These are phyloP conservation scores for Cyanistes caeruleus DNA, from an alignment of 2,113 vertebrate genomes.

Conservation along the genomic window DNA sequence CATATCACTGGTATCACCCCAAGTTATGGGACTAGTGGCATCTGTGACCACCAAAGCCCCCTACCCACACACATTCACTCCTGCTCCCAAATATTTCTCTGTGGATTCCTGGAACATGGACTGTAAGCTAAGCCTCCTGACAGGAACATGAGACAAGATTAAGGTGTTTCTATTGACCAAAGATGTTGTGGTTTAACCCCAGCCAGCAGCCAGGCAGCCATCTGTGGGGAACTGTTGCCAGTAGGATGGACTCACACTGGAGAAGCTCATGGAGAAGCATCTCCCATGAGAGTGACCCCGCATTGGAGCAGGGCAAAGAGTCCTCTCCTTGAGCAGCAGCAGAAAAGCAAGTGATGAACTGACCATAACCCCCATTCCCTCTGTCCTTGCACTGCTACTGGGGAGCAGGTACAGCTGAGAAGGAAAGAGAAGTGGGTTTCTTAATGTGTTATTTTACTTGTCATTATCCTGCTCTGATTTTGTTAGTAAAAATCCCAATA, in stretches of 20 bases:
- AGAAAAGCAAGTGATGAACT: not conserved
- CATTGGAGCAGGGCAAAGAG: not conserved
- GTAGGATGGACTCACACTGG: not conserved
- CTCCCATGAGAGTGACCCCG: rapidly evolving
- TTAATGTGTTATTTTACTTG: not conserved
- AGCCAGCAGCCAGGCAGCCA: not conserved
- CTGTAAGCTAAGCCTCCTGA: not conserved
- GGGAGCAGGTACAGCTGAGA: not conserved
- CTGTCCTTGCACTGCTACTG: not conserved
- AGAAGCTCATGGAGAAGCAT: not conserved
- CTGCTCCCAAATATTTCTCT: rapidly evolving
- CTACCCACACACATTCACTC: not conserved
- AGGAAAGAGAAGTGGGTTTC: not conserved
- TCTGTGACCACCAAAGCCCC: too few relatives aligned
- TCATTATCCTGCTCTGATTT: not conserved
- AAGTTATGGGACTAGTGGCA: too few relatives aligned
- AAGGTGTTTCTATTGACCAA: not conserved
- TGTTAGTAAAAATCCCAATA: not conserved
- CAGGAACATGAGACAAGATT: not conserved
- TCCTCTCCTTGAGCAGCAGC: not conserved
- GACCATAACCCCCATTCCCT: not conserved
- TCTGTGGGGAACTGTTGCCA: not conserved
- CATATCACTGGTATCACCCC: not conserved
- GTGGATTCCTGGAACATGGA: not conserved
- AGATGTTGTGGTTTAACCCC: not conserved